Base-by-base conservation (phyloP, 2,888 invertebrate genomes). In the Coronaproctus castanopsis region DNA sequence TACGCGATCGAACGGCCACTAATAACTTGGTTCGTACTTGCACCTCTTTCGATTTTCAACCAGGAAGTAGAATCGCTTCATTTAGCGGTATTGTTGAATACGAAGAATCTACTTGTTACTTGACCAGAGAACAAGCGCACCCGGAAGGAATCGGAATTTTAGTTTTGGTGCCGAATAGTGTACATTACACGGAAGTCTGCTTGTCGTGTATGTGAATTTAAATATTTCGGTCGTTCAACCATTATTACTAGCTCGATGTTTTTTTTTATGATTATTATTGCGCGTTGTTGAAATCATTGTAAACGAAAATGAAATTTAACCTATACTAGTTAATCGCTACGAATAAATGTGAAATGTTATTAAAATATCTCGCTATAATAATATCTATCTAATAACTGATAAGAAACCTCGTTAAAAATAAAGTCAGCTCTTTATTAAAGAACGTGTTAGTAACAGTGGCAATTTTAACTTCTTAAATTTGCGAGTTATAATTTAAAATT, bases 171-270 rank as follows among this genome's bases (percentile, higher is more conserved):
- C 88, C 88, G 1, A 89, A 89, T 66, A 87, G 87, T 68, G 87
- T 89, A 2, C 89, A 90, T 70, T 90, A 89, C 70, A 87, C 86
- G 58, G 90, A 90, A 78, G 83, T 90, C 62, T 90, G 90, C 71
- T 77, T 90, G 58, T 82, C 86, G 52, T 89, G 90, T 90, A 74
- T 83, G 86, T 61, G 49, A n/a, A 21, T 14, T 3, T 14, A 24
- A 23, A n/a, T n/a, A n/a, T n/a, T n/a, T n/a, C n/a, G n/a, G n/a
- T n/a, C n/a, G 49, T 48, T 8, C 21, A 5, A 48, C 48, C 21
- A 2, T 21, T 18, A 8, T 48, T 14, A 48, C 8, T 48, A 48
- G 49, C 8, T 14, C 14, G 49, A 14, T 14, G 14, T 14, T 8
- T 14, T 48, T 48, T 48, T 48, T 48, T 14, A 48, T 48, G 49